Conservation (phyloP, 2,113 vertebrate genomes). For the Garra rufa region DNA sequence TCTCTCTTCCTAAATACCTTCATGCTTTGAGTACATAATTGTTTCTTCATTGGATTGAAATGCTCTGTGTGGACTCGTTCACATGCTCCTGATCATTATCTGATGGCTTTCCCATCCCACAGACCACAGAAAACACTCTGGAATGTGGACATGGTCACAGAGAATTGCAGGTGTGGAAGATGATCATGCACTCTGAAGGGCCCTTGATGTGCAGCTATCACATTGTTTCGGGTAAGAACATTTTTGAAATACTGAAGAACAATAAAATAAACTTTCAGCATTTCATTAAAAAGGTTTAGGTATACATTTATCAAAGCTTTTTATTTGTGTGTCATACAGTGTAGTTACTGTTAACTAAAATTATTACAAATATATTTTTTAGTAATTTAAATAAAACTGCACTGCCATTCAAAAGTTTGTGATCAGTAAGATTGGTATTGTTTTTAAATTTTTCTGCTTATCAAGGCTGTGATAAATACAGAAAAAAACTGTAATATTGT, state of each 20-base stretch:
- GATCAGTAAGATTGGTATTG: too few relatives aligned
- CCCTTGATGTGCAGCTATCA: background rate
- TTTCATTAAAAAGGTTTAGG: background rate
- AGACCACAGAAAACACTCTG: background rate
- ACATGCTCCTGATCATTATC: slow-evolving; percentile 20
- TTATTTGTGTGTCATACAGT: too few relatives aligned
- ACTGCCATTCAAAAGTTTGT: too few relatives aligned
- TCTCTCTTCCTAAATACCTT: slow-evolving; percentile 11
- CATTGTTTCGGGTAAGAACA: background rate
- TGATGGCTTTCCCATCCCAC: background rate
- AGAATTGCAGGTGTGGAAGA: background rate
- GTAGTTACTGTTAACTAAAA: too few relatives aligned
- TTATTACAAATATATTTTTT: too few relatives aligned
- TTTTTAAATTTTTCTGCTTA: too few relatives aligned
- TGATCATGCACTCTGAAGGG: background rate
- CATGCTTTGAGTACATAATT: slow-evolving; percentile 15
- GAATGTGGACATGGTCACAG: slow-evolving; percentile 4
- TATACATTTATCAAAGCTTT: too few relatives aligned
- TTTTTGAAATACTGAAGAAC: background rate
- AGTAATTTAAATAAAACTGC: too few relatives aligned
- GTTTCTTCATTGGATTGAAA: background rate
- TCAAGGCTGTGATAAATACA: too few relatives aligned
- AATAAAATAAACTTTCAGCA: background rate
- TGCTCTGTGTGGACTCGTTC: background rate
- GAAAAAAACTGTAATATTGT: too few relatives aligned